Evolutionary conservation across 2,113 vertebrate genomes (phyloP), one percentile per base, ranked within the genome.

Genomic region (Cyanoramphus novaezelandiae): DNA sequence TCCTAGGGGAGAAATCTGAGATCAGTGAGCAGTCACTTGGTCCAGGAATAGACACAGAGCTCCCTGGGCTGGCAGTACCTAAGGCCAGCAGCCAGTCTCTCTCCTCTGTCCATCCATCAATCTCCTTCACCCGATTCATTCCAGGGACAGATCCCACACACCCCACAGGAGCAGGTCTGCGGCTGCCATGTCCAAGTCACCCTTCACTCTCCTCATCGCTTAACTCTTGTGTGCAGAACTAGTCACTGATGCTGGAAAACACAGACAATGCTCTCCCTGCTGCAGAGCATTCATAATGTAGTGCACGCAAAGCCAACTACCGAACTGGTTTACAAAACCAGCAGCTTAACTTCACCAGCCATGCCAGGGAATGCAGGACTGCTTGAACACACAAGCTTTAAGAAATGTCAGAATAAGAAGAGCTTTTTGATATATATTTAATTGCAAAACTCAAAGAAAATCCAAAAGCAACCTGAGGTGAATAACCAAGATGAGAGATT

Each of bases 361-460:
- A 17, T 6, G 1, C 57, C 59, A 8, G 76, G 80, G 69, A 68
- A 7, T 25, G 50, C 37, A 33, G 78, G 5, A 10, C 13, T 2
- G 57, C 64, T 20, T 7, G 12, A 86, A 19, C 71, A 43, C 65
- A 17, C 9, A 9, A 24, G 57, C 80, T 63, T 20, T 2, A 2
- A 37, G 62, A 64, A 11, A 64, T 11, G 4, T 2, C 92, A 75
- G 60, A 65, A 23, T 3, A 46, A 37, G 68, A 67, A 25, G 28
- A 60, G 77, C 15, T 55, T 71, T 95, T 89, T 97, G 93, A 96
- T 96, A 82, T 11, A 97, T 95, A 97, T 96, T 97, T 95, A 64
- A 97, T 96, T 71, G 86, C 74, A n/a, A 28, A 84, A 91, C 89
- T 92, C 88, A 95, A 90, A 96, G 95, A 50, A 89, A 86, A 86